Evolutionary conservation across 2,888 invertebrate genomes (phyloP).

Genomic region (Tenthredo scrophulariae): DNA sequence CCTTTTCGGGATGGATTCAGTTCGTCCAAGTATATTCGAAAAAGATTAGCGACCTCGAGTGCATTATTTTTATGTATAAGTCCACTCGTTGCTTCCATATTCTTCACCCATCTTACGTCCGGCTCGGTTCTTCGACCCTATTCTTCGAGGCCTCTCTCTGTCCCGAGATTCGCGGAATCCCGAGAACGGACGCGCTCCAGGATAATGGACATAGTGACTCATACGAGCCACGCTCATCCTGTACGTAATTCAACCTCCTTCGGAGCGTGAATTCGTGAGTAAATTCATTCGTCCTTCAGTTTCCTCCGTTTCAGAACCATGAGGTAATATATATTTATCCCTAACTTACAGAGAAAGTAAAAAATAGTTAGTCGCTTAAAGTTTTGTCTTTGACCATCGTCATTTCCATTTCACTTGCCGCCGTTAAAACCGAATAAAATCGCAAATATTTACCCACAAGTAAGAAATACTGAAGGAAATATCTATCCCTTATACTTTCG

Average conservation of each 20-base stretch:
- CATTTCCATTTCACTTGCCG: conserved; percentile 44
- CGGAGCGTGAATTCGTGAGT: background rate
- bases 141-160: background rate
- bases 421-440: conserved; percentile 39
- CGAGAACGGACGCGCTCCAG: background rate
- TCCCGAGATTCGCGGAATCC: conserved; percentile 3
- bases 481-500: background rate
- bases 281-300: background rate
- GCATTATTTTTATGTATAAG: background rate
- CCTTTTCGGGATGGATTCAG: background rate
- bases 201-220: conserved; percentile 13
- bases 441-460: conserved; percentile 43
- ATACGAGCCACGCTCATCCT: conserved; percentile 32
- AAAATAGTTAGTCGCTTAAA: background rate
- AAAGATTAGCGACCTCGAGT: background rate
- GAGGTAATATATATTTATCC: background rate
- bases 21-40: background rate
- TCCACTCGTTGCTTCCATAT: background rate
- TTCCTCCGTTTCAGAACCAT: background rate
- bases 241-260: conserved; percentile 4
- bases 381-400: conserved; percentile 11
- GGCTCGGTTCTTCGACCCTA: conserved; percentile 1
- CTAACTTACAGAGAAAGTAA: background rate
- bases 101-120: background rate
- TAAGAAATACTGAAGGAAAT: background rate